Evolutionary conservation across 2,888 invertebrate genomes (phyloP).

Genomic region (Chironomus tentans): DNA sequence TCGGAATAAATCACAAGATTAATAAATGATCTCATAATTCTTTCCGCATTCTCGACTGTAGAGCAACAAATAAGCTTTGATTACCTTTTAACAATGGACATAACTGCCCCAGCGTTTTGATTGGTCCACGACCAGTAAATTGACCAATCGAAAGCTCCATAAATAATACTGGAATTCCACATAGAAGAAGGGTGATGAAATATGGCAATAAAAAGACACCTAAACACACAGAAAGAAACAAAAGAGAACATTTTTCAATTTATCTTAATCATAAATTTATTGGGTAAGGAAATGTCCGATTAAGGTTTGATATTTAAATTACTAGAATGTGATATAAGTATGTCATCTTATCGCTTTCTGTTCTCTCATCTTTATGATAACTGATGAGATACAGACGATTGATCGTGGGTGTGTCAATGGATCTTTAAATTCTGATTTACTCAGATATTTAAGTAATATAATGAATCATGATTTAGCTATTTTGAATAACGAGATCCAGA

Average conservation of each 20-base stretch:
- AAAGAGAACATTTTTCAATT: not conserved
- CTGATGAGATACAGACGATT: no score
- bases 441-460: no score
- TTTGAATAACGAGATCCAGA: no score
- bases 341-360: not conserved
- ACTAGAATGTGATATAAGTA: not conserved
- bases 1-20: not conserved
- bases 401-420: no score
- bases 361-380: not conserved
- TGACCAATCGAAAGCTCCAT: conserved; percentile 92
- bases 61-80: not conserved
- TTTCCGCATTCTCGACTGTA: not conserved
- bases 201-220: conserved; percentile 93
- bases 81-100: conserved; percentile 88
- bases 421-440: no score
- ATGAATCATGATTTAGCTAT: no score
- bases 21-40: not conserved
- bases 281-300: conserved; percentile 20
- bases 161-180: conserved; percentile 85
- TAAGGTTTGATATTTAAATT: not conserved
- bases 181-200: conserved; percentile 80
- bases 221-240: conserved; percentile 43
- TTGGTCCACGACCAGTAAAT: conserved; percentile 84
- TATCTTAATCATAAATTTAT: conserved; percentile 7
- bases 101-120: conserved; percentile 81